Evolutionary conservation across 2,113 vertebrate species (phyloP).

Genomic region (Ailuropoda melanoleuca): DNA sequence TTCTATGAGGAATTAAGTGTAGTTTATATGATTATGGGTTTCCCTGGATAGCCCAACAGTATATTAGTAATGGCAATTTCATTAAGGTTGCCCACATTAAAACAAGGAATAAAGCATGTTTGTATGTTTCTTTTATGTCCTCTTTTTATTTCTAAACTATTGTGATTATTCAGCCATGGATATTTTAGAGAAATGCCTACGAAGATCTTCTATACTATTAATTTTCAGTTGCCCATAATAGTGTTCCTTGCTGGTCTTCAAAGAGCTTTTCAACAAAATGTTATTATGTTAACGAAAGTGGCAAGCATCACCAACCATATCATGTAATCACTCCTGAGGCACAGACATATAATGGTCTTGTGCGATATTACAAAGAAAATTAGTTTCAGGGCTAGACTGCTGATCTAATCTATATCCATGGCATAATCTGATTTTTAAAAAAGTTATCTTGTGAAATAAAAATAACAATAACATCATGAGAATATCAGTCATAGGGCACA

Average conservation of each 20-base stretch:
- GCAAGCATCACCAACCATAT: background rate
- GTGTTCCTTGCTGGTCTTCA: background rate
- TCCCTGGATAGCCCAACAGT: background rate
- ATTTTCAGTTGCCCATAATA: conserved; percentile 24
- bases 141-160: conserved; percentile 24
- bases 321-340: background rate
- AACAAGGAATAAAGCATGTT: conserved; percentile 1
- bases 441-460: background rate
- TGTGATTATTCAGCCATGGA: background rate
- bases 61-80: background rate
- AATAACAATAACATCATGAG: background rate
- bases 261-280: conserved; percentile 32
- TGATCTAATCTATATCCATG: background rate
- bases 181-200: background rate
- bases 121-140: background rate
- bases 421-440: background rate
- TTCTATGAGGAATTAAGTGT: background rate
- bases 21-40: conserved; percentile 12
- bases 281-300: conserved; percentile 26
- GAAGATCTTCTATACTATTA: background rate
- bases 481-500: background rate
- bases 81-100: background rate
- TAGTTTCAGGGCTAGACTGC: background rate
- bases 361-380: background rate
- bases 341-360: background rate